phyloP scores from a whole-genome alignment of 37 sponge, comb jelly and placozoan species.

The Ephydatia muelleri region DNA sequence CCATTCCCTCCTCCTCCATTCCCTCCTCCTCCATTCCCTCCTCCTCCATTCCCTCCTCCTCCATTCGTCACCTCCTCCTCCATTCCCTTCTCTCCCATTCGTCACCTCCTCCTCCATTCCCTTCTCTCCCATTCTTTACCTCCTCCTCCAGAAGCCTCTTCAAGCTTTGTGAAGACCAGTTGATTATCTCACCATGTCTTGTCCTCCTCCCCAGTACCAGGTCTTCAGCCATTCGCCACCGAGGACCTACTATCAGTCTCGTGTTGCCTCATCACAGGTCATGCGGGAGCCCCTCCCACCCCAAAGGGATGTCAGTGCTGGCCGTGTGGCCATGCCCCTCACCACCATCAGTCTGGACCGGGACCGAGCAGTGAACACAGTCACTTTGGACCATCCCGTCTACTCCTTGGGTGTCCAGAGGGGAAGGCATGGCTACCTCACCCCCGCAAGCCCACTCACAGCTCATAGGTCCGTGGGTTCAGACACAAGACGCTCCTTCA shows the following conservation, averaged over 20 bases:
- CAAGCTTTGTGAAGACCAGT: background rate
- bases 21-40: background rate
- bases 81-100: background rate
- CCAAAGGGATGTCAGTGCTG: background rate
- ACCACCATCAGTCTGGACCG: slow-evolving; percentile 19
- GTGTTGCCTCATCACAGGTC: background rate
- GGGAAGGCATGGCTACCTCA: background rate
- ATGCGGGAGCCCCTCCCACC: background rate
- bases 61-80: background rate
- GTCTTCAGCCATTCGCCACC: background rate
- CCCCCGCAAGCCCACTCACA: background rate
- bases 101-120: background rate
- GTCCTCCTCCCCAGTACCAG: background rate
- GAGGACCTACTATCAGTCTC: background rate
- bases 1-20: background rate
- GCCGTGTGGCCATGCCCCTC: background rate
- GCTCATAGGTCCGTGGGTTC: background rate
- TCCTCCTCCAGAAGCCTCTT: background rate
- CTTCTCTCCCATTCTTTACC: background rate
- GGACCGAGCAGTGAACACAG: background rate
- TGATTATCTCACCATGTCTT: background rate
- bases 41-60: background rate
- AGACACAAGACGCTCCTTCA: background rate
- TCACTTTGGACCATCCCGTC: slow-evolving; percentile 18
- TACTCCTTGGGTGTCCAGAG: background rate